Evolutionary conservation across 2,113 vertebrate species (phyloP), one percentile per base, ranked within the genome.

Genomic region (Xiphophorus couchianus): DNA sequence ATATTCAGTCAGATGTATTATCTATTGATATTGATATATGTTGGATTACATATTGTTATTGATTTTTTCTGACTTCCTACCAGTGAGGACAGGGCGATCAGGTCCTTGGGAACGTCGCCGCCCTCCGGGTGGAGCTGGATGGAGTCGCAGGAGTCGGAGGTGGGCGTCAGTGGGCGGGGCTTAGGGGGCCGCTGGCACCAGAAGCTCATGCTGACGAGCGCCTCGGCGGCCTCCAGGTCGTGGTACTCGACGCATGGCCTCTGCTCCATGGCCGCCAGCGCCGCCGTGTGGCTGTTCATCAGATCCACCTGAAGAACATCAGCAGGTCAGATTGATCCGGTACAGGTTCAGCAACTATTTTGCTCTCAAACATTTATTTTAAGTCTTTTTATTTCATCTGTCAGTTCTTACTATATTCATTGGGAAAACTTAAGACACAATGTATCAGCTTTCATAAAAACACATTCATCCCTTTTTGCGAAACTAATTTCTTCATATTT

Each of bases 201-300:
- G 78, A 96, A 96, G 90, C 98, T 99, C 98, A 99, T 99, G 88
- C 97, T 98, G 81, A 99, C 96, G 17, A 99, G 96, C 0, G 96
- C 97, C 90, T 99, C 96, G 0, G 97, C 97, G 0, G 98, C 98
- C 90, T 99, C 98, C 0, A 99, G 96, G 90, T 99, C 98, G 0
- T 96, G 97, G 87, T 97, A 95, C 86, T 97, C 95, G 68, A 97
- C 44, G 1, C 95, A 94, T 79, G 93, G 92, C 69, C 94, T 1
- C 94, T 94, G 92, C 73, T 96, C 95, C 48, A 95, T 96, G 71
- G 95, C 92, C 76, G 95, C 92, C 0, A 92, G 94, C 74, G 93
- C 92, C 0, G 92, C 94, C 74, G 93, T 93, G 5, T 90, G 96
- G 77, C 95, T 93, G 87, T 95, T 95, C 93, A 94, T 90, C 25